phyloP scores from a whole-genome alignment of 2,888 invertebrate species.

The Drosophila pseudotalamancana region DNA sequence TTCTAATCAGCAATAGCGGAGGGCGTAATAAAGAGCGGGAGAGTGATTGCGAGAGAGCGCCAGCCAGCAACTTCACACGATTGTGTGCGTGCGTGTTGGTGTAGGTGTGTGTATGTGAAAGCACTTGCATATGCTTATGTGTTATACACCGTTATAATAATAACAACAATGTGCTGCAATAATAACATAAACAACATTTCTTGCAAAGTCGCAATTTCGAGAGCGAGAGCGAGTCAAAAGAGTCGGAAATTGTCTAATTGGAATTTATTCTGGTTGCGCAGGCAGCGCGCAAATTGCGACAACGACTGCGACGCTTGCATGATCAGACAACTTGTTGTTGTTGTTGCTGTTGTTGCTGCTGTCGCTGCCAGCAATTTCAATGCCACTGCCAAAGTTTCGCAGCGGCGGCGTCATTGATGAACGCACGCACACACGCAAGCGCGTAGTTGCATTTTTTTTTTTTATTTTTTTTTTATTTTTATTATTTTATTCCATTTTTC shows the following conservation, averaged over 20 bases:
- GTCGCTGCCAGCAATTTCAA: constrained; percentile 52
- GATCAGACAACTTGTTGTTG: constrained; percentile 26
- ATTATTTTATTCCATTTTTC: too few species aligned
- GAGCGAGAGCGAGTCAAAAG: not conserved
- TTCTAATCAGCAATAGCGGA: constrained; percentile 41
- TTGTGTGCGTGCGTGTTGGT: too few species aligned
- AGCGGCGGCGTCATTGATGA: constrained; percentile 44
- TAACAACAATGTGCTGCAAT: constrained; percentile 27
- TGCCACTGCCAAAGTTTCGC: constrained; percentile 66
- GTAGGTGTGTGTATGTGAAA: not conserved
- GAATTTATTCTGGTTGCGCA: constrained; percentile 39
- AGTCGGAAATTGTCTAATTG: constrained; percentile 55
- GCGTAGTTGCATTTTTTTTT: constrained; percentile 2
- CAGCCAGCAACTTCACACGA: not conserved
- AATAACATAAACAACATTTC: constrained; percentile 40
- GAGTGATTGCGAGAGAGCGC: not conserved
- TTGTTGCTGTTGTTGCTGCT: constrained; percentile 19
- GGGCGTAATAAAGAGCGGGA: not conserved
- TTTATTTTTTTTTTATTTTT: not conserved
- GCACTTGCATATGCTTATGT: not conserved
- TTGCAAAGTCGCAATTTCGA: constrained; percentile 40
- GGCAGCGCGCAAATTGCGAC: constrained; percentile 15
- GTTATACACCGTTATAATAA: constrained; percentile 25
- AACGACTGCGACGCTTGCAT: constrained; percentile 19
- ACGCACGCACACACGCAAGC: constrained; percentile 15